These are phyloP conservation scores for Ectropis crepuscularia DNA, from an alignment of 2,888 invertebrate species.

Conservation along the genomic window DNA sequence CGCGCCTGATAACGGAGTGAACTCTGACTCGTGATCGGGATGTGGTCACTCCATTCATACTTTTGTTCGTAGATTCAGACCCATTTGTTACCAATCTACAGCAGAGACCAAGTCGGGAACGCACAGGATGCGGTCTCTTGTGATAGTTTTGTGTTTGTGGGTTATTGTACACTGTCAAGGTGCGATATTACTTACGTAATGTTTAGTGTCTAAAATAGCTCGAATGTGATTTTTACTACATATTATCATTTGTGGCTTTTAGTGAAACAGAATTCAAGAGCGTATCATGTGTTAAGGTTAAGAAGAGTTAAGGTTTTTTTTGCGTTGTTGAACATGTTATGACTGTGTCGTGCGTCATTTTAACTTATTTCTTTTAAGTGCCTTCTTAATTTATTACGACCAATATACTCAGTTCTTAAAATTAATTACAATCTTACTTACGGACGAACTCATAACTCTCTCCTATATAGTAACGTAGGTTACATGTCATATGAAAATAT, in stretches of 20 bases:
- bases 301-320: conserved; percentile 8
- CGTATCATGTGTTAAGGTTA: conserved; percentile 5
- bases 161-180: conserved; percentile 27
- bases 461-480: no score
- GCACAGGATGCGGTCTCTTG: conserved; percentile 18
- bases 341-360: not conserved
- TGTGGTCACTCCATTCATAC: conserved; percentile 4
- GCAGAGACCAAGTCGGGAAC: conserved; percentile 9
- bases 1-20: conserved; percentile 52
- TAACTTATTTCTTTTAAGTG: not conserved
- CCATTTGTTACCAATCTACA: not conserved
- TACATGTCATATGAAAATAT: no score
- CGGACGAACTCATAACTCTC: no score
- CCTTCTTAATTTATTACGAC: no score
- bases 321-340: conserved; percentile 4
- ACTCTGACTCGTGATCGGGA: conserved; percentile 44
- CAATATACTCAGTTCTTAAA: not conserved
- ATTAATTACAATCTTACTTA: no score
- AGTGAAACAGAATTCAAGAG: not conserved
- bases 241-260: no score
- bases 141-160: conserved; percentile 19
- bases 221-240: no score
- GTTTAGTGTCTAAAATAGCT: no score
- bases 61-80: no score
- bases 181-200: conserved; percentile 20